Conservation (phyloP, 2,888 invertebrate species). For the Aethes cnicana region DNA sequence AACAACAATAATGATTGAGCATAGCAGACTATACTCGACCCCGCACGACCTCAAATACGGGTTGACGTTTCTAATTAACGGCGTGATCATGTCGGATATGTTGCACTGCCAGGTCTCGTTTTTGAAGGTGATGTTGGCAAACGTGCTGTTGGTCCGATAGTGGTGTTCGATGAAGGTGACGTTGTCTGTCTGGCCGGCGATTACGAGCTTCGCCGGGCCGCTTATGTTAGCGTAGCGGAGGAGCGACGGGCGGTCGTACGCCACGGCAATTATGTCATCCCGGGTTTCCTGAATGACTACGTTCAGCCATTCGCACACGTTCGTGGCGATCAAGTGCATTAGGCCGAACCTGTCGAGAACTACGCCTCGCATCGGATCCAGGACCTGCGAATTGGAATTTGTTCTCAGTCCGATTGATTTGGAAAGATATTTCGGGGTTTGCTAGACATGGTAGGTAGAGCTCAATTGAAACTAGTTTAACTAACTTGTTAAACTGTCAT, state of each 20-base stretch:
- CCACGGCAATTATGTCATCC: slow-evolving; percentile 87
- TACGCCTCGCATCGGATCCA: slow-evolving; percentile 74
- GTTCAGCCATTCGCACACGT: slow-evolving; percentile 95
- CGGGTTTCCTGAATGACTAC: slow-evolving; percentile 93
- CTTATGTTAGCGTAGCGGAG: slow-evolving; percentile 65
- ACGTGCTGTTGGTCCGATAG: slow-evolving; percentile 27
- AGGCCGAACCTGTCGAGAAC: slow-evolving; percentile 89
- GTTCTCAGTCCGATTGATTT: too few relatives aligned
- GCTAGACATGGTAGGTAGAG: too few relatives aligned
- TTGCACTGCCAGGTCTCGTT: slow-evolving; percentile 65
- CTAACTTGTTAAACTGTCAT: too few relatives aligned
- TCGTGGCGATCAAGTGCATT: slow-evolving; percentile 97
- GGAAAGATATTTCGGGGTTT: too few relatives aligned
- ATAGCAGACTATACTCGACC: slow-evolving; percentile 91
- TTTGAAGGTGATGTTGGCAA: slow-evolving; percentile 43
- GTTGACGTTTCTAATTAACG: slow-evolving; percentile 84
- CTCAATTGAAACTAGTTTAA: too few relatives aligned
- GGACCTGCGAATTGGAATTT: slow-evolving; percentile 63
- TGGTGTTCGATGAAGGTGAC: slow-evolving; percentile 44
- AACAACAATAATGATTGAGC: slow-evolving; percentile 89
- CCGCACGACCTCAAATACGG: slow-evolving; percentile 91
- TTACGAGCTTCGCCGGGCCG: slow-evolving; percentile 48
- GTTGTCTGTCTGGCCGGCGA: slow-evolving; percentile 51
- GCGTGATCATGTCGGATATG: slow-evolving; percentile 81
- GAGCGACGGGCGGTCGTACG: slow-evolving; percentile 59